Evolutionary conservation across 2,797 vertebrate genomes (phyloP), one percentile per base, ranked within the genome.

Genomic region (Amblyraja radiata): DNA sequence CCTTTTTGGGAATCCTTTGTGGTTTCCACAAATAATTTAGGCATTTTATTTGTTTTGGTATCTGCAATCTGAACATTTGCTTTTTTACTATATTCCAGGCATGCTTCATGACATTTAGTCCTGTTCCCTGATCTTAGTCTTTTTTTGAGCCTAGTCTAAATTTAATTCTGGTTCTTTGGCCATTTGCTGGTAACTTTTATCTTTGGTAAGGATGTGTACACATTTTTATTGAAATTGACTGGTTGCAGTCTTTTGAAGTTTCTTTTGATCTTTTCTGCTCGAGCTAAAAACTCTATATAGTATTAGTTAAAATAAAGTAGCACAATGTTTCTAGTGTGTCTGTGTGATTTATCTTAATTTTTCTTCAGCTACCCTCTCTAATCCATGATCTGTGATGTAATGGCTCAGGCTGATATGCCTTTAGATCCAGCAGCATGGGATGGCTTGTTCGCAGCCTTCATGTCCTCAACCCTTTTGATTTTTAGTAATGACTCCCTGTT

Each of bases 101-200:
- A 11, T 88, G 14, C 16, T 32, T 79, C 32, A 36, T 14, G 65
- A 65, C 11, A 16, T 58, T 63, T 63, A n/a, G 58, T 88, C 63
- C 63, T 88, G 58, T 86, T 86, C 25, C 54, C 32, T 63, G 63
- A 36, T 6, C 18, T 68, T 88, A 61, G n/a, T 21, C 13, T 63
- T 88, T 83, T 65, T 18, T n/a, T 32, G 14, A 36, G 36, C 6
- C 28, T 6, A 6, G n/a, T 65, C 63, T 86, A 65, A 88, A 36
- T 9, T 65, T 88, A 88, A 3, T 61, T 8, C 84, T 68, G 14
- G 61, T 32, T 68, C 23, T 36, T 88, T 88, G 84, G n/a, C 36
- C 63, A 88, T 88, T 65, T 88, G n/a, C 84, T 68, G 63, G 63
- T 63, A 88, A 88, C 61, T 88, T 88, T 88, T 88, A 88, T 88